These are phyloP conservation scores for Silvanus unidentatus DNA, from an alignment of 2,888 invertebrate species.

Conservation along the genomic window DNA sequence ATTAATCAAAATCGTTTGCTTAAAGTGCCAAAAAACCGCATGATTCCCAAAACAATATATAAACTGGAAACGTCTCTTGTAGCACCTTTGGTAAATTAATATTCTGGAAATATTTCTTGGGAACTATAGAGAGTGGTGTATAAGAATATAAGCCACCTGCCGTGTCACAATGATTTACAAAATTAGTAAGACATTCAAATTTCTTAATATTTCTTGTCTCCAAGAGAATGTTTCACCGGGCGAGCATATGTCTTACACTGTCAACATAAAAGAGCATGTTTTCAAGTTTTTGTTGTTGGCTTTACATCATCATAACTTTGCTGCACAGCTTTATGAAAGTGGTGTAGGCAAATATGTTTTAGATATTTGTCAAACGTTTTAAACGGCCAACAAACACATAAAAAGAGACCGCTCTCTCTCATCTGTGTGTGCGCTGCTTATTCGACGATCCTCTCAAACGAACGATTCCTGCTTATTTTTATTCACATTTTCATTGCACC, in stretches of 20 bases:
- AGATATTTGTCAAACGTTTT: slow-evolving; percentile 27
- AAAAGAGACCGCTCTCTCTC: slow-evolving; percentile 17
- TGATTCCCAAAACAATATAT: slow-evolving; percentile 1
- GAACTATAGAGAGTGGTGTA: slow-evolving; percentile 15
- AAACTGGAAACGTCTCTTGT: too few species aligned
- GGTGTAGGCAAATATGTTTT: slow-evolving; percentile 28
- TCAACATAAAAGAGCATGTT: slow-evolving; percentile 24
- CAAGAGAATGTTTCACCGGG: slow-evolving; percentile 28
- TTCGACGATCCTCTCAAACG: too few species aligned
- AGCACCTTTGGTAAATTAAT: slow-evolving; percentile 28
- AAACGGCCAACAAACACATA: slow-evolving; percentile 14
- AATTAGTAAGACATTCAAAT: slow-evolving; percentile 39
- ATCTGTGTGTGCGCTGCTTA: too few species aligned
- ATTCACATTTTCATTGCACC: too few species aligned
- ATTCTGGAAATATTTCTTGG: slow-evolving; percentile 23
- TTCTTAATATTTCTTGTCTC: slow-evolving; percentile 41
- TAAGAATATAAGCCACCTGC: slow-evolving; percentile 34
- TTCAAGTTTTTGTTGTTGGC: slow-evolving; percentile 12
- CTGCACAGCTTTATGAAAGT: slow-evolving; percentile 12
- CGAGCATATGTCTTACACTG: slow-evolving; percentile 32
- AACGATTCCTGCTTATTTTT: too few species aligned
- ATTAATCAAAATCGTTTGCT: too few species aligned
- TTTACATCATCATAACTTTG: slow-evolving; percentile 14
- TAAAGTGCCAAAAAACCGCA: slow-evolving; percentile 12
- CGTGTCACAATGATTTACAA: slow-evolving; percentile 38